A percentile compares a stretch with the other conserved stretches of the same genome.
These are phyloP conservation scores for Chironex yamaguchii DNA, from an alignment of 30 jellyfish, hydroid and myxozoan genomes.

Conservation along the genomic window DNA sequence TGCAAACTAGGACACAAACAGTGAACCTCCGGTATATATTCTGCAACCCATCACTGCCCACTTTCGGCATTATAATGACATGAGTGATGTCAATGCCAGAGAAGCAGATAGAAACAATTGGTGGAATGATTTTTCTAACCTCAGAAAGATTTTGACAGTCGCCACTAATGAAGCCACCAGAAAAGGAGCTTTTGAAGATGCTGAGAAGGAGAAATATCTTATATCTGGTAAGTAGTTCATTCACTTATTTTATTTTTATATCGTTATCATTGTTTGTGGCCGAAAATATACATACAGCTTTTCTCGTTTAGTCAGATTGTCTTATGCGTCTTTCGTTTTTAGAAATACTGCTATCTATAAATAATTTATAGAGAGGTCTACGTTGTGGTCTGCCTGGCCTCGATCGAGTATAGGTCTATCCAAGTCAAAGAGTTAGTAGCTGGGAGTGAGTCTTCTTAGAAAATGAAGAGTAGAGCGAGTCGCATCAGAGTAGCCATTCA, in stretches of 20 bases:
- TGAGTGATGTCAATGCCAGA: constrained; percentile 32
- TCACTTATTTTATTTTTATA: not conserved
- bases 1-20: constrained; percentile 66
- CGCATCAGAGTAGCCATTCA: too few relatives aligned
- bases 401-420: too few relatives aligned
- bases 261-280: too few relatives aligned
- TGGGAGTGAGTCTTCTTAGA: too few relatives aligned
- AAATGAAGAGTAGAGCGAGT: too few relatives aligned
- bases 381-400: too few relatives aligned
- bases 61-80: constrained; percentile 60
- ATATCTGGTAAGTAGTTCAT: constrained; percentile 63
- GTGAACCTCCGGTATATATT: constrained; percentile 66
- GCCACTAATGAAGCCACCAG: constrained; percentile 74
- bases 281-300: too few relatives aligned
- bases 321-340: too few relatives aligned
- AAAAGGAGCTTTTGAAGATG: constrained; percentile 40
- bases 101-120: constrained; percentile 50
- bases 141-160: constrained; percentile 40
- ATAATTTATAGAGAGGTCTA: too few relatives aligned
- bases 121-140: constrained; percentile 18
- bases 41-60: constrained; percentile 86
- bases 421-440: too few relatives aligned
- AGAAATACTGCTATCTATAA: too few relatives aligned
- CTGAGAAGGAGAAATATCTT: constrained; percentile 61
- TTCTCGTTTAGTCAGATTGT: too few relatives aligned